These are phyloP conservation scores for Oostethus manadensis DNA, from an alignment of 2,113 vertebrate species.

Conservation along the genomic window DNA sequence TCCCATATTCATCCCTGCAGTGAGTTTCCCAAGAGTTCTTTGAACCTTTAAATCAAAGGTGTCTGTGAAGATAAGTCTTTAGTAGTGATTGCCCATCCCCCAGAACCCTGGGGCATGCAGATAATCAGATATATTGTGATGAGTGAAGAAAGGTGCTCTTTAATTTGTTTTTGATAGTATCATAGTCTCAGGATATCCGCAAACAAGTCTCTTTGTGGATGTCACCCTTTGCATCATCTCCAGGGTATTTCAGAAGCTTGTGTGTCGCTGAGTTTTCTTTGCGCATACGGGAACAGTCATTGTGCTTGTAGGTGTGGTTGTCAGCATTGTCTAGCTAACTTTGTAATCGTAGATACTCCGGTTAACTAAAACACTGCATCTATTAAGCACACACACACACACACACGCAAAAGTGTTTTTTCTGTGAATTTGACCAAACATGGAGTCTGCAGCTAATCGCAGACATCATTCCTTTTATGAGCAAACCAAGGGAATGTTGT, in stretches of 20 bases:
- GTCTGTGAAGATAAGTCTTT: slow-evolving; percentile 3
- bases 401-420: slow-evolving; percentile 22
- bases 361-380: not conserved
- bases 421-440: slow-evolving; percentile 30
- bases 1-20: not conserved
- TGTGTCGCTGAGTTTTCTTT: slow-evolving; percentile 24
- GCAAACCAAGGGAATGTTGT: slow-evolving; percentile 46
- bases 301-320: slow-evolving; percentile 2
- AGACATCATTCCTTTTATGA: slow-evolving; percentile 46
- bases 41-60: not conserved
- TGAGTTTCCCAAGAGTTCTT: not conserved
- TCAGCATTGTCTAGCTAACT: not conserved
- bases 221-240: slow-evolving; percentile 3
- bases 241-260: slow-evolving; percentile 9
- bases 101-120: slow-evolving; percentile 8
- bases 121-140: slow-evolving; percentile 11
- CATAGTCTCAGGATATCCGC: slow-evolving; percentile 26
- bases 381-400: not conserved
- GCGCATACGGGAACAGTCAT: slow-evolving; percentile 1
- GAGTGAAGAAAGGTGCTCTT: slow-evolving; percentile 28
- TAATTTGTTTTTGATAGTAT: slow-evolving; percentile 34
- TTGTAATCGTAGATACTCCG: not conserved
- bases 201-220: slow-evolving; percentile 31
- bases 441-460: slow-evolving; percentile 34
- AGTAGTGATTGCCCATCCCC: slow-evolving; percentile 12